These are phyloP conservation scores for Drosophila eugracilis DNA, from an alignment of 1,140 invertebrate genomes.

Conservation along the genomic window DNA sequence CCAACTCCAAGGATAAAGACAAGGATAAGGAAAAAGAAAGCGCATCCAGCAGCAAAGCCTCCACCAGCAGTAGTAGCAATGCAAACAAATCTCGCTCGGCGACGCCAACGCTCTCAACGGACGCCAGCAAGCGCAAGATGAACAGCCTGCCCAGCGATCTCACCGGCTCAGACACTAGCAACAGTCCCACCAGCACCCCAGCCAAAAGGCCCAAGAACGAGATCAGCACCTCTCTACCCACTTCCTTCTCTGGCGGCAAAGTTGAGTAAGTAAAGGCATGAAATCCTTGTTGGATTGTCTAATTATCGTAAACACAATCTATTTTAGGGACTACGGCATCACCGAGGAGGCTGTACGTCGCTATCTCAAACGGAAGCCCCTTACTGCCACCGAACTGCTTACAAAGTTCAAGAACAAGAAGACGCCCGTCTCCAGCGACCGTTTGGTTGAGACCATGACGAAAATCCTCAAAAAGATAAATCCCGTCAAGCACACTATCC, in stretches of 20 bases:
- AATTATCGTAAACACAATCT: slow-evolving; percentile 66
- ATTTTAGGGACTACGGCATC: slow-evolving; percentile 92
- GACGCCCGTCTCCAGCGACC: slow-evolving; percentile 94
- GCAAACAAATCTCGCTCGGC: slow-evolving; percentile 87
- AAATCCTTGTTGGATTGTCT: not conserved
- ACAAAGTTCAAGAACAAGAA: slow-evolving; percentile 98
- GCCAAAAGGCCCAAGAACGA: slow-evolving; percentile 88
- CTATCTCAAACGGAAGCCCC: slow-evolving; percentile 97
- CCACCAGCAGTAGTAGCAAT: slow-evolving; percentile 73
- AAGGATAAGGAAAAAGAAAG: slow-evolving; percentile 74
- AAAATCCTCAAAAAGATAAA: slow-evolving; percentile 98
- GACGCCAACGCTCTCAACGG: slow-evolving; percentile 86
- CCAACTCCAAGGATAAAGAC: slow-evolving; percentile 55
- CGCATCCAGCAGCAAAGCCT: slow-evolving; percentile 56
- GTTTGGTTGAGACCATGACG: slow-evolving; percentile 96
- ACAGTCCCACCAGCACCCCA: slow-evolving; percentile 84
- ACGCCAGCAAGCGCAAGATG: slow-evolving; percentile 85
- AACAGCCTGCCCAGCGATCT: slow-evolving; percentile 86
- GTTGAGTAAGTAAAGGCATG: slow-evolving; percentile 65
- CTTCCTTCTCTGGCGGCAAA: slow-evolving; percentile 78
- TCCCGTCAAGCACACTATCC: slow-evolving; percentile 95
- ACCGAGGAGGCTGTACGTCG: slow-evolving; percentile 97
- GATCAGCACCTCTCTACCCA: slow-evolving; percentile 75
- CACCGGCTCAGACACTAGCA: slow-evolving; percentile 83
- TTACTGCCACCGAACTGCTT: slow-evolving; percentile 97